Conservation (phyloP, 2,888 invertebrate genomes). For the Gryllus longicercus region DNA sequence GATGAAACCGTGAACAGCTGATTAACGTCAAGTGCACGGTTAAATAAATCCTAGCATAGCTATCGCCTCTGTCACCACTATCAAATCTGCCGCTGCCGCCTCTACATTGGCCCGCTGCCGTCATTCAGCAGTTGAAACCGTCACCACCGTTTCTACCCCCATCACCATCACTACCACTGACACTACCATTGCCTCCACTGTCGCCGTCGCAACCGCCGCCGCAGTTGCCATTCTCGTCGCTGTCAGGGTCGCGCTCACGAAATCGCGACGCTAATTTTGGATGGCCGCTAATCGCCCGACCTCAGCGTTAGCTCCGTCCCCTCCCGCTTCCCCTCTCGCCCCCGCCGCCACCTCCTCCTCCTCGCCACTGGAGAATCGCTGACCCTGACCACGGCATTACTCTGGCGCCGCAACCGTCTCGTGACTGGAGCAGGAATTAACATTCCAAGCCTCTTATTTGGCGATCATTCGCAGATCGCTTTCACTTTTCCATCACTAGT, state of each 20-base stretch:
- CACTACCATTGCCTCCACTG: background rate
- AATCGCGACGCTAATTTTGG: slow-evolving; percentile 1
- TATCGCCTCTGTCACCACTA: background rate
- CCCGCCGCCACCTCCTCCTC: background rate
- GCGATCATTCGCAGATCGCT: no score
- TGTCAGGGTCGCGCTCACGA: background rate
- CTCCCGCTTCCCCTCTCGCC: background rate
- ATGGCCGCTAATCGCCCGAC: background rate
- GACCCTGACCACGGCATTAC: no score
- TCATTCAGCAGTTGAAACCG: background rate
- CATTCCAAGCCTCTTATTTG: no score
- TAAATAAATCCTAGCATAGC: background rate
- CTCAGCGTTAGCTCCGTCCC: background rate
- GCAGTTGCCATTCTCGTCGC: background rate
- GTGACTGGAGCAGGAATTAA: no score
- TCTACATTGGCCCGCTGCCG: background rate
- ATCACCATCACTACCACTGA: background rate
- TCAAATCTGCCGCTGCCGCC: background rate
- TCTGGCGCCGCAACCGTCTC: no score
- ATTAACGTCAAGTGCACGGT: no score
- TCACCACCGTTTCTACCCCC: background rate
- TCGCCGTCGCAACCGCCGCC: background rate
- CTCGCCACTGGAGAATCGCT: no score
- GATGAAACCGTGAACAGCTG: no score
- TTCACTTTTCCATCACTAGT: no score